Evolutionary conservation across 1,140 invertebrate genomes (phyloP).

Genomic region (Bombus affinis): DNA sequence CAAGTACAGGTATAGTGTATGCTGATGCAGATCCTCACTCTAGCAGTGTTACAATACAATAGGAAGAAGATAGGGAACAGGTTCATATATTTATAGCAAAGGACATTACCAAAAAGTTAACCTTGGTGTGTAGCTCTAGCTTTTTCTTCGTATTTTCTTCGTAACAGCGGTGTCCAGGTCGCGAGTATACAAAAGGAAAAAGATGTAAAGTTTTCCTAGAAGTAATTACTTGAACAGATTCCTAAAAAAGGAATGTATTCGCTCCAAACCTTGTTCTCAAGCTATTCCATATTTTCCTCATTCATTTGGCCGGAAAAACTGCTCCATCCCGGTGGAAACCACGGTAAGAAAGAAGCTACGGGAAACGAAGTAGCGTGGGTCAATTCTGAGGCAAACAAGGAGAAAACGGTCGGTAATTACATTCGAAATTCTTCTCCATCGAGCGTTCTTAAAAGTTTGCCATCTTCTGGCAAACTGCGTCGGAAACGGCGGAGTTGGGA

Average conservation of each 20-base stretch:
- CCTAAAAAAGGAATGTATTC: neutral
- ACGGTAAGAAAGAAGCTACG: neutral
- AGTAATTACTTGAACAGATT: too few relatives aligned
- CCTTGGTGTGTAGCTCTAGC: too few relatives aligned
- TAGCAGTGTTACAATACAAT: too few relatives aligned
- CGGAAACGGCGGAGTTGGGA: slow-evolving; percentile 9
- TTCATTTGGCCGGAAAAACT: neutral
- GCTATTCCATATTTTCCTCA: neutral
- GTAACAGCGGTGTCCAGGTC: too few relatives aligned
- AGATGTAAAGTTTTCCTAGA: too few relatives aligned
- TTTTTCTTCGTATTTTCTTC: too few relatives aligned
- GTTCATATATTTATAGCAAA: too few relatives aligned
- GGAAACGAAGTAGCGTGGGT: neutral
- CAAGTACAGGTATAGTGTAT: too few relatives aligned
- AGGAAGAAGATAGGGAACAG: too few relatives aligned
- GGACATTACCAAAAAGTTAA: too few relatives aligned
- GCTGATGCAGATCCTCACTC: too few relatives aligned
- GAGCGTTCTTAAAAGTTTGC: slow-evolving; percentile 17
- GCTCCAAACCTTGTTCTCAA: fast-evolving
- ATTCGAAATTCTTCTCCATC: slow-evolving; percentile 28
- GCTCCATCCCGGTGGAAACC: neutral
- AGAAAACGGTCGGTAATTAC: slow-evolving; percentile 27
- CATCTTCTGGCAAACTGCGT: slow-evolving; percentile 16
- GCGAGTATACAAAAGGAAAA: too few relatives aligned
- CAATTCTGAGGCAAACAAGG: slow-evolving; percentile 15